Base-by-base conservation (phyloP, 2,888 invertebrate species). In the Thera britannica region DNA sequence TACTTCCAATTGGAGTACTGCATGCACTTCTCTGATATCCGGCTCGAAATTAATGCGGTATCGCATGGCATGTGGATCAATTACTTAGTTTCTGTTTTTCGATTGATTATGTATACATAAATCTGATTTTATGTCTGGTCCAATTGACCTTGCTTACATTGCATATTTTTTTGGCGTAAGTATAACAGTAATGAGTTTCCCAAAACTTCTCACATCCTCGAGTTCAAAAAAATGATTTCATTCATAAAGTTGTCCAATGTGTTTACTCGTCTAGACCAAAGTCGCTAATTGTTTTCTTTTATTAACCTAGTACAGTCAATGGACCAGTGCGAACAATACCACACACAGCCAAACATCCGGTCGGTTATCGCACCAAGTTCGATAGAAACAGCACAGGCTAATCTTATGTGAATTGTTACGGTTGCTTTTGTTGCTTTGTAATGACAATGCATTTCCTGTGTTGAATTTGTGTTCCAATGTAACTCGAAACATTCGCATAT, bases 331-430 rank as follows among this genome's bases (percentile, higher is more conserved):
- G 83, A 88, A 90, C 90, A 91, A 91, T 90, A 82, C 86, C 83
- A 86, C 87, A 86, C 85, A 84, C 84, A 83, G 82, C 80, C 85
- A 90, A 90, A 91, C 90, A 91, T 92, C 91, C 92, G 92, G 88
- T 77, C 74, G 73, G 85, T 87, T 90, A 90, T 92, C 90, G 85
- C 79, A 78, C 75, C 82, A 85, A 86, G 82, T 88, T 85, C 79
- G 80, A 85, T 83, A 83, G 83, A 83, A 86, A 83, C 81, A 76
- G 72, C 73, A 81, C 77, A 75, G 77, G 80, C 81, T 81, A 84
- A 83, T 86, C 81, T 81, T 77, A 80, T 77, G 80, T 84, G 83
- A 85, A 86, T 88, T 86, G 82, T 82, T 76, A 75, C 77, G 72
- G 77, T 78, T 76, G 78, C 73, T 79, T 79, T 79, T 82, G 78